Conservation (phyloP, 2,888 invertebrate genomes). For the Standfussiana lucernea region DNA sequence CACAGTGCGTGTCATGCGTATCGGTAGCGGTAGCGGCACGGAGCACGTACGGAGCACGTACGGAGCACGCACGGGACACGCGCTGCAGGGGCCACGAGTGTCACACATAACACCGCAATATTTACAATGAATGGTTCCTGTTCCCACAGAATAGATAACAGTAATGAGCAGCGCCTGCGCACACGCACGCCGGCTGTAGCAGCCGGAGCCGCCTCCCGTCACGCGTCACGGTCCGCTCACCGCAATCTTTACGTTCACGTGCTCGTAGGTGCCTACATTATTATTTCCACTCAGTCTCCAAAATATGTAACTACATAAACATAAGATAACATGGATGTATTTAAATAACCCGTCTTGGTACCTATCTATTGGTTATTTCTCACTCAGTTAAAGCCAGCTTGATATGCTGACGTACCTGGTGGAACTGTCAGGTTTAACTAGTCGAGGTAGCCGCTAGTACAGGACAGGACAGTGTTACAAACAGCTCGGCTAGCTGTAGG, state of each 20-base stretch:
- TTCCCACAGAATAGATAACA: conserved; percentile 2
- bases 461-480: not conserved
- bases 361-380: not conserved
- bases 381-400: not conserved
- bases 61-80: not conserved
- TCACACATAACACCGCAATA: not conserved
- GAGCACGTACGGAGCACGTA: not conserved
- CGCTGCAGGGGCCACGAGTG: not conserved
- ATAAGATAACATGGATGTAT: not conserved
- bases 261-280: not conserved
- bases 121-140: conserved; percentile 1
- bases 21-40: not conserved
- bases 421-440: conserved; percentile 9
- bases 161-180: not conserved
- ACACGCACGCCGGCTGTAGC: not conserved
- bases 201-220: not conserved
- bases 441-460: not conserved
- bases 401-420: not conserved
- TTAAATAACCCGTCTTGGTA: conserved; percentile 8
- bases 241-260: not conserved
- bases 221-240: too few species aligned
- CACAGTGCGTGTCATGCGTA: not conserved
- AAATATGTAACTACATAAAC: conserved; percentile 3
- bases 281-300: not conserved
- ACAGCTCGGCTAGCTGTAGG: not conserved